Base-by-base conservation (phyloP, 2,888 invertebrate genomes). In the Microdon myrmicae region DNA sequence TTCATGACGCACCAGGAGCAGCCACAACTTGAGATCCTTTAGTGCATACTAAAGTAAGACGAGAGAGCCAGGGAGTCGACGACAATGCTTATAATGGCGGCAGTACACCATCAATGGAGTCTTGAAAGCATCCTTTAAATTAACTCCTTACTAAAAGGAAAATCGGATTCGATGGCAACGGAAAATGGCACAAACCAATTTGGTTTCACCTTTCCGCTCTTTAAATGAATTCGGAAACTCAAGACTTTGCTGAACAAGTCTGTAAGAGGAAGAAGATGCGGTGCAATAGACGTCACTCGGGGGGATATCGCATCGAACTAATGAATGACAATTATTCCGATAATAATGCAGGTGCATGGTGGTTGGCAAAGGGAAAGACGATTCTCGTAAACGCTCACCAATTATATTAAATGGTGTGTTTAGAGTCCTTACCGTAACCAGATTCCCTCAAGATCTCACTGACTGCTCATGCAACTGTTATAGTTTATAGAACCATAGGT, bases 161-260 rank as follows among this genome's bases (percentile, higher is more conserved):
- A 14, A 14, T 17, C 28, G n/a, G 45, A 49, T 51, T 47, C 25
- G 34, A 32, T 28, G 37, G 35, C 45, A 53, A 35, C 25, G 29
- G 45, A 28, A 58, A 64, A 56, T 56, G 39, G 56, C 45, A 64
- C 49, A 58, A 64, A 58, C 58, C 58, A 47, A 64, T 58, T 64
- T 58, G 64, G 64, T 58, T 58, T 58, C 64, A 64, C 64, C 64
- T 58, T 64, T 58, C 51, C 58, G 51, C 58, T 43, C 51, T 56
- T 29, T 20, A 45, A 56, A 56, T 51, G 39, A 31, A 51, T 61
- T 61, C 54, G 28, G 47, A 47, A 61, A 28, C 48, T 48, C 41
- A 8, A 9, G 12, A 39, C 38, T 35, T 19, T 32, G 39, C 19
- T 16, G 22, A 20, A 34, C 13, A 35, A 25, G 19, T 13, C 17